Conservation (phyloP, 1,140 invertebrate genomes). For the Zaprionus gabonicus region DNA sequence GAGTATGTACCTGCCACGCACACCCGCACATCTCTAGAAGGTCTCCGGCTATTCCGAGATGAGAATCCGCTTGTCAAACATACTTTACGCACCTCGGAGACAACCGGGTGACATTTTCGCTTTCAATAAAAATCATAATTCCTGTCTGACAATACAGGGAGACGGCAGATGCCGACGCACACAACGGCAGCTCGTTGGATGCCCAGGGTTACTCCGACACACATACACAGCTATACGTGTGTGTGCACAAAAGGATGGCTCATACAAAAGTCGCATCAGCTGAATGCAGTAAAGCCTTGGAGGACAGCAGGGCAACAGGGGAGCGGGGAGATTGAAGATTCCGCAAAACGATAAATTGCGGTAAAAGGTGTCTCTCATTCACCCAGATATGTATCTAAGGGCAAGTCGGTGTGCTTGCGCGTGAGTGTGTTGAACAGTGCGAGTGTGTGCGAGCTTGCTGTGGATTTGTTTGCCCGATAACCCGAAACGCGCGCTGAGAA, state of each 20-base stretch:
- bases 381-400: constrained; percentile 26
- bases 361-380: constrained; percentile 73
- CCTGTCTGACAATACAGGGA: constrained; percentile 51
- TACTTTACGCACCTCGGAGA: constrained; percentile 48
- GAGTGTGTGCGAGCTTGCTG: constrained; percentile 21
- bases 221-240: constrained; percentile 13
- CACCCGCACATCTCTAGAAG: constrained; percentile 13
- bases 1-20: background rate
- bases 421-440: constrained; percentile 23
- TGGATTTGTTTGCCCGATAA: constrained; percentile 67
- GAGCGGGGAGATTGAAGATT: constrained; percentile 64
- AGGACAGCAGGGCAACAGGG: background rate
- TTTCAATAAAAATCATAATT: constrained; percentile 72
- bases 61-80: constrained; percentile 40
- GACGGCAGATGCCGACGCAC: constrained; percentile 20
- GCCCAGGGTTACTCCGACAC: constrained; percentile 35
- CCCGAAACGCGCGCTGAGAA: constrained; percentile 70
- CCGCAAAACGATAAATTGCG: constrained; percentile 75
- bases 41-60: background rate
- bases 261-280: constrained; percentile 39
- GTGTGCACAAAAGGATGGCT: constrained; percentile 6
- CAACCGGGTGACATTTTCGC: constrained; percentile 30
- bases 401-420: constrained; percentile 22
- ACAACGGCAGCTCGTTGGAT: constrained; percentile 49
- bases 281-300: constrained; percentile 34